Base-by-base conservation (phyloP, 2,888 invertebrate species). In the Drosophila acutilabella region DNA sequence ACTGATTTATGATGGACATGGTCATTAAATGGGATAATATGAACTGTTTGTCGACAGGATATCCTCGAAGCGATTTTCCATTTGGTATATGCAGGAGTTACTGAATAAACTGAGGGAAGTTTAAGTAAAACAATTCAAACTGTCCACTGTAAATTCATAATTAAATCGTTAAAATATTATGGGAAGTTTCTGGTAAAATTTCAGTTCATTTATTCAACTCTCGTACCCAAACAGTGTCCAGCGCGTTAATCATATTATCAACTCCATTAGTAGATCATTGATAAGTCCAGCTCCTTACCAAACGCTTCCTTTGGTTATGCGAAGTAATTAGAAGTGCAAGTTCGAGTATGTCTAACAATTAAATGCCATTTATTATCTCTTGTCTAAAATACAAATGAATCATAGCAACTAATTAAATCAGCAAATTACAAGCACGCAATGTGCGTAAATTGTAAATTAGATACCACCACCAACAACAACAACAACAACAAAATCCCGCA, bases 381-480 rank as follows among this genome's bases (percentile, higher is more conserved):
- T 44, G 58, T 33, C 54, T 64, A 54, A 68, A 78, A 66, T 18
- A 64, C 82, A 81, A 85, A 81, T 89, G 82, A 85, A 71, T 85
- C 85, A 89, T 87, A 50, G 66, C 71, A 68, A 78, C 85, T 88
- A 85, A 85, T 85, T 85, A 85, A 85, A 85, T 85, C 89, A 87
- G 67, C 81, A 85, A 88, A 89, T 89, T 85, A 80, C 85, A 79
- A 71, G 78, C 89, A 85, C 89, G 85, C 77, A 85, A 85, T 81
- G 74, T 61, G 68, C 75, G 87, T 89, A 81, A 85, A 85, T 85
- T 85, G 72, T 73, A 86, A 88, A 80, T 82, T 82, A 54, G 52
- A 51, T 48, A 42, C 48, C 16, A 30, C 7, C 33, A 42, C 48
- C 16, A 30, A 7, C 33, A 45, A 14, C 59, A 40, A 53, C 13